These are phyloP conservation scores for Mesodorylaimus sp. DNA, from an alignment of 2,888 invertebrate genomes.

Conservation along the genomic window DNA sequence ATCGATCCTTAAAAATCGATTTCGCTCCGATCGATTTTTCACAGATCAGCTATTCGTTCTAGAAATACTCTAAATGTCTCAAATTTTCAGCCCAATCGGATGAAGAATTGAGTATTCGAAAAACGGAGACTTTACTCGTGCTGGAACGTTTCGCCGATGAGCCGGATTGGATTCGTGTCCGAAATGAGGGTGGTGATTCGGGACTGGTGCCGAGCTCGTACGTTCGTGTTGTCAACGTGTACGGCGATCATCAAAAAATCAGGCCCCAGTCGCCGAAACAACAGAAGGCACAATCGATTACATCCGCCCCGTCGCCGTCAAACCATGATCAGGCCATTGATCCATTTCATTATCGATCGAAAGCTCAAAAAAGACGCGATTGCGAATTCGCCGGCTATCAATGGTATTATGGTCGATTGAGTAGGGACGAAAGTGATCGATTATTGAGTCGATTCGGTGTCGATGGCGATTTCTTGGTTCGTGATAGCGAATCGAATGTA, in stretches of 20 bases:
- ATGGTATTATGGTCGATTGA: slow-evolving; percentile 93
- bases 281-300: not conserved
- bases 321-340: too few relatives aligned
- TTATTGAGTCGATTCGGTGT: slow-evolving; percentile 82
- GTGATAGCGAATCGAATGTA: slow-evolving; percentile 97
- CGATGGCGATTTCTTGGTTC: slow-evolving; percentile 93
- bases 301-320: not conserved
- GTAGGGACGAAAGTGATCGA: slow-evolving; percentile 84
- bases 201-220: slow-evolving; percentile 61
- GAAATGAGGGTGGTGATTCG: slow-evolving; percentile 72
- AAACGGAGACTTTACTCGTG: slow-evolving; percentile 66
- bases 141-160: slow-evolving; percentile 86
- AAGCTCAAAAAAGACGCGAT: too few relatives aligned
- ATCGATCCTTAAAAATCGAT: too few relatives aligned
- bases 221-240: too few relatives aligned
- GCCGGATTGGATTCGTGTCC: slow-evolving; percentile 95
- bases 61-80: not conserved
- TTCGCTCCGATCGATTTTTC: not conserved
- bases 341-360: too few relatives aligned
- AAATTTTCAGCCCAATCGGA: not conserved
- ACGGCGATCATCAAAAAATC: too few relatives aligned
- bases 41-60: not conserved
- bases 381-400: too few relatives aligned
- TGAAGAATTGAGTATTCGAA: not conserved
- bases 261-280: not conserved